Percentiles rank a stretch among this genome's conserved stretches.
Conservation (phyloP, 2,113 vertebrate species). For the Chrysemys picta region DNA sequence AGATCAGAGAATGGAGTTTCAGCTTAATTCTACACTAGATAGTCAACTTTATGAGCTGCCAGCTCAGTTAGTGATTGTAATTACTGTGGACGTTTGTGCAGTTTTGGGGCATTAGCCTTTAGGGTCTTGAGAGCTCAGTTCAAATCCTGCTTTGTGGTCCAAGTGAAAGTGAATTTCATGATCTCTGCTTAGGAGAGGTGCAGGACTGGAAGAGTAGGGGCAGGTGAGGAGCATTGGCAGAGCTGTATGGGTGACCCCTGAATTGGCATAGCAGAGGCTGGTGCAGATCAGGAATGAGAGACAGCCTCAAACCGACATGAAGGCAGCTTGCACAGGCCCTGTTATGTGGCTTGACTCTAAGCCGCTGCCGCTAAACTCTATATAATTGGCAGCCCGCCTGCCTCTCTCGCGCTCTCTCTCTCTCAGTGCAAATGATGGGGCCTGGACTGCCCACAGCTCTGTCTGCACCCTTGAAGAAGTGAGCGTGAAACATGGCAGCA, state of each 20-base stretch:
- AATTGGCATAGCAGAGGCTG: not conserved
- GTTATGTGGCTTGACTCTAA: not conserved
- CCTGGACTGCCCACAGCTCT: accelerated
- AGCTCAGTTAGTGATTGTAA: not conserved
- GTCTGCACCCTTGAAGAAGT: not conserved
- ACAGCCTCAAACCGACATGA: not conserved
- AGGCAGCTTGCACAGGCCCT: accelerated
- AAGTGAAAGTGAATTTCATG: not conserved
- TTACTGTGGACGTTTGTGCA: not conserved
- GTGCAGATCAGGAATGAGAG: not conserved
- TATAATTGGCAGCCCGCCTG: accelerated
- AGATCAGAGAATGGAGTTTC: not conserved
- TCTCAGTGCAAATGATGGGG: accelerated
- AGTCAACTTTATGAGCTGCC: not conserved
- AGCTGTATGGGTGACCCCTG: too few relatives aligned
- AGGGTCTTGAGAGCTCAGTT: not conserved
- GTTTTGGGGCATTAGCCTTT: not conserved
- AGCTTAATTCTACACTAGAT: not conserved
- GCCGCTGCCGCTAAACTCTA: not conserved
- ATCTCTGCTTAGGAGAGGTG: too few relatives aligned
- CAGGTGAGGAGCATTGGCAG: too few relatives aligned
- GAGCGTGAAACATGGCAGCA: not conserved
- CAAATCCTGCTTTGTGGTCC: not conserved
- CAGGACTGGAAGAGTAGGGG: too few relatives aligned
- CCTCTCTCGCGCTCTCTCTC: accelerated